Percentiles rank a stretch among this genome's conserved stretches.
These are phyloP conservation scores for mouse (Mus musculus) DNA, from an alignment of 2,113 vertebrate species.

Conservation along the genomic window GRCm39 chr17:77704001-77704500, in stretches of 20 bases:
- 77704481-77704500: constrained; percentile 54
- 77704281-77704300: background rate
- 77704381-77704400: background rate
- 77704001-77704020: background rate
- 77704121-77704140: background rate
- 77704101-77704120: background rate
- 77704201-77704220: background rate
- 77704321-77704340: background rate
- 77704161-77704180: background rate
- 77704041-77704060: background rate
- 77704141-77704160: background rate
- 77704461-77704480: background rate
- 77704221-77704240: background rate
- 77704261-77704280: background rate
- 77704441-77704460: too few species aligned
- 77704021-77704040: background rate
- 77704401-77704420: background rate
- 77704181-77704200: background rate
- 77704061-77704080: constrained; percentile 1
- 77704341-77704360: constrained; percentile 31
- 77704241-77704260: background rate
- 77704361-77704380: background rate
- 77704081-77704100: background rate
- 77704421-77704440: background rate
- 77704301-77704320: background rate